phyloP scores from a whole-genome alignment of 1,140 invertebrate species.

The Drosophila ercepeae region DNA sequence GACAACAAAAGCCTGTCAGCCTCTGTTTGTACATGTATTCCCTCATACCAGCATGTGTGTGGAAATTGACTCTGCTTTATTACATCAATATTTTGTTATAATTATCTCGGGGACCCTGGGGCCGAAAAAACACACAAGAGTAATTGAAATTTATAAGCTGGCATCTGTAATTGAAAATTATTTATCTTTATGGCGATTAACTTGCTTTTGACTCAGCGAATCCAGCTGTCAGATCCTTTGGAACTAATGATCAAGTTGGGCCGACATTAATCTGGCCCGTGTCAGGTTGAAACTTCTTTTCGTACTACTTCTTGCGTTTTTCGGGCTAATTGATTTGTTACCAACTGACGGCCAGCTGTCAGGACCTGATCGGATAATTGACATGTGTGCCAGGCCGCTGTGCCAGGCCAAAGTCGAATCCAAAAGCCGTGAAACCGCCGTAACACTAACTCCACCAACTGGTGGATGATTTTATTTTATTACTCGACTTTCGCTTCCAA shows the following conservation, averaged over 20 bases:
- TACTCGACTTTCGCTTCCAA: slow-evolving; percentile 32
- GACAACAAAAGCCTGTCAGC: slow-evolving; percentile 39
- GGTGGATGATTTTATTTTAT: slow-evolving; percentile 63
- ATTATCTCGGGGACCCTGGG: slow-evolving; percentile 24
- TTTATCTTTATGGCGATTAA: not conserved
- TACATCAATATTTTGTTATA: slow-evolving; percentile 50
- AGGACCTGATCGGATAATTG: slow-evolving; percentile 49
- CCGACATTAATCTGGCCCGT: slow-evolving; percentile 13
- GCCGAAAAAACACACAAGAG: not conserved
- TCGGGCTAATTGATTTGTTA: slow-evolving; percentile 42
- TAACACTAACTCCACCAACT: slow-evolving; percentile 23
- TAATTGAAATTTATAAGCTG: slow-evolving; percentile 13
- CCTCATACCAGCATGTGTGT: no score
- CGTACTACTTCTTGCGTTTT: slow-evolving; percentile 1
- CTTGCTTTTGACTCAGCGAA: not conserved
- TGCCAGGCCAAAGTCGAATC: slow-evolving; percentile 15
- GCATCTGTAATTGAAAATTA: not conserved
- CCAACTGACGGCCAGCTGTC: slow-evolving; percentile 15
- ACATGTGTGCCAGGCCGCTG: slow-evolving; percentile 52
- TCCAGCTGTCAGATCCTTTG: slow-evolving; percentile 6
- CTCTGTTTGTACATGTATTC: slow-evolving; percentile 21
- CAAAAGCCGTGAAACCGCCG: slow-evolving; percentile 5
- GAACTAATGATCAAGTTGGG: slow-evolving; percentile 20
- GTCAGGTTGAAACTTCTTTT: slow-evolving; percentile 10
- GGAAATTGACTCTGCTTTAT: slow-evolving; percentile 19